Percentiles rank a stretch among this genome's conserved stretches.
Evolutionary conservation across 2,888 invertebrate species (phyloP).

Genomic region (Prosapia bicincta): DNA sequence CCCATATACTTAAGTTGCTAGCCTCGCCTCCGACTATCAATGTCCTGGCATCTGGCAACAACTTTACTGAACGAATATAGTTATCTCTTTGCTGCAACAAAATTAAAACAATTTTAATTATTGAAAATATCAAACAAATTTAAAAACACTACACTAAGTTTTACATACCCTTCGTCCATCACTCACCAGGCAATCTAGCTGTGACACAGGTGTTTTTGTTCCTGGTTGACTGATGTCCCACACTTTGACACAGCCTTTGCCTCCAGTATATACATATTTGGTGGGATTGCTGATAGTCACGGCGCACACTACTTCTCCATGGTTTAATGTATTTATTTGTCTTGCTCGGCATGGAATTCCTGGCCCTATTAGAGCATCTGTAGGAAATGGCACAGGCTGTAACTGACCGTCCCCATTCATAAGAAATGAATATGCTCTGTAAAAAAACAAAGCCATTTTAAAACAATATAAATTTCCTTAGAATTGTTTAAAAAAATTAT

Average conservation of each 20-base stretch:
- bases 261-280: slow-evolving; percentile 95
- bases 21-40: slow-evolving; percentile 97
- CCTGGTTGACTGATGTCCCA: slow-evolving; percentile 75
- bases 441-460: slow-evolving; percentile 41
- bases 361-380: slow-evolving; percentile 88
- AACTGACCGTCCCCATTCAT: slow-evolving; percentile 84
- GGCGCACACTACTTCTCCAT: slow-evolving; percentile 97
- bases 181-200: slow-evolving; percentile 77
- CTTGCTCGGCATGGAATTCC: slow-evolving; percentile 91
- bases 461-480: too few relatives aligned
- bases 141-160: neutral
- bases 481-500: too few relatives aligned
- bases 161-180: neutral
- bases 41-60: slow-evolving; percentile 90
- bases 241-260: slow-evolving; percentile 92
- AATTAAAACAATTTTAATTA: neutral
- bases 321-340: slow-evolving; percentile 84
- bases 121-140: neutral
- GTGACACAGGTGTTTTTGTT: slow-evolving; percentile 74
- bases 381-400: slow-evolving; percentile 91
- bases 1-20: slow-evolving; percentile 94
- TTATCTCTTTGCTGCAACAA: slow-evolving; percentile 80
- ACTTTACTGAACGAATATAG: slow-evolving; percentile 93
- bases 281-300: slow-evolving; percentile 88
- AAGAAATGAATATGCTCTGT: slow-evolving; percentile 90